phyloP scores from a whole-genome alignment of 1,140 invertebrate species.

The Drosophila nigromelanica region DNA sequence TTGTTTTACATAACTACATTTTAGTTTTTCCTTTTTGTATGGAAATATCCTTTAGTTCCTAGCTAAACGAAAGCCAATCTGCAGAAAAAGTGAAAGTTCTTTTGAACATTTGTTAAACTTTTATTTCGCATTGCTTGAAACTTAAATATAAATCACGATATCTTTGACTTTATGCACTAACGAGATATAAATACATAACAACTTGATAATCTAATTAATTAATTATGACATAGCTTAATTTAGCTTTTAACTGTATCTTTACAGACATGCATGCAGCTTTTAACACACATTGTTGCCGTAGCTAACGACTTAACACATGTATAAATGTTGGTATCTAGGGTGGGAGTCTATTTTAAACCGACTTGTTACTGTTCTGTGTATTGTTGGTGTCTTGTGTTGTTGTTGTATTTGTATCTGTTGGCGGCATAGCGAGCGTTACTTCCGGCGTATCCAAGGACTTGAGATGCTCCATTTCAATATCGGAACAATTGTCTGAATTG shows the following conservation, averaged over 20 bases:
- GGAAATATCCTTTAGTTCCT: too few relatives aligned
- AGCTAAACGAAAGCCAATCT: too few relatives aligned
- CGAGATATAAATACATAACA: conserved; percentile 80
- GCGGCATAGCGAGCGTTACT: conserved; percentile 45
- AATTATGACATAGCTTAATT: conserved; percentile 59
- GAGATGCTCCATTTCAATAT: conserved; percentile 83
- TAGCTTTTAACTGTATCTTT: conserved; percentile 50
- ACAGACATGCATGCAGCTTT: conserved; percentile 42
- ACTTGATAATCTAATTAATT: conserved; percentile 63
- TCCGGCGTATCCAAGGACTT: conserved; percentile 56
- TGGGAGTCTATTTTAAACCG: conserved; percentile 32
- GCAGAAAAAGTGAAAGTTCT: neutral
- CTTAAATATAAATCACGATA: conserved; percentile 79
- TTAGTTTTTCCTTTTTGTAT: too few relatives aligned
- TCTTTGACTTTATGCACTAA: conserved; percentile 75
- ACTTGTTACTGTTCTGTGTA: conserved; percentile 55
- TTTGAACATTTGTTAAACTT: conserved; percentile 19
- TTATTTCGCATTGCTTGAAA: conserved; percentile 56
- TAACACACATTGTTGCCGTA: conserved; percentile 29
- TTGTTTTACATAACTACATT: too few relatives aligned
- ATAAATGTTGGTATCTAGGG: neutral
- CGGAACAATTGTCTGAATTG: conserved; percentile 83
- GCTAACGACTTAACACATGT: conserved; percentile 15
- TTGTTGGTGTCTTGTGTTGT: conserved; percentile 52
- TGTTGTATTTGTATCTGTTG: conserved; percentile 39